Conservation (phyloP, 2,797 vertebrate genomes). For the Cossypha polioptera region DNA sequence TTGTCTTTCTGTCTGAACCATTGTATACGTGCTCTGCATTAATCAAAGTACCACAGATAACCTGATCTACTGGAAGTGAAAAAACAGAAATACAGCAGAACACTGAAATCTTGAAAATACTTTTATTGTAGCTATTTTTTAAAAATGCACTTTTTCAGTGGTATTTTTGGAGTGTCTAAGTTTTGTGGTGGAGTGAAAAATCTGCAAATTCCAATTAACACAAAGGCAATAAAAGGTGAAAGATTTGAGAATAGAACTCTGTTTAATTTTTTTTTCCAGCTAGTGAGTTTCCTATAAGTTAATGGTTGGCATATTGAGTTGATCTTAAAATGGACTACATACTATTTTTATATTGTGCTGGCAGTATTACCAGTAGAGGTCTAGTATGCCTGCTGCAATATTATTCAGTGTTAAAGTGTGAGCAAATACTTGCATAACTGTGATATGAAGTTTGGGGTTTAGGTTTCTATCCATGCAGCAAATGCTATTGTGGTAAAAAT, state of each 20-base stretch:
- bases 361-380: slow-evolving; percentile 44
- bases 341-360: slow-evolving; percentile 45
- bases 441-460: slow-evolving; percentile 49
- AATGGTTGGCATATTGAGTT: slow-evolving; percentile 8
- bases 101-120: not conserved
- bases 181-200: not conserved
- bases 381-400: slow-evolving; percentile 46
- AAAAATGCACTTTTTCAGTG: not conserved
- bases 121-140: not conserved
- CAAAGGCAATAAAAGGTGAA: not conserved
- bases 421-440: slow-evolving; percentile 63
- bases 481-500: slow-evolving; percentile 48
- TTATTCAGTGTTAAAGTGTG: slow-evolving; percentile 61
- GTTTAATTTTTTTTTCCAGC: slow-evolving; percentile 21
- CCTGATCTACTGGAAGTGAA: not conserved
- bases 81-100: not conserved
- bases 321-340: slow-evolving; percentile 45
- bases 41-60: not conserved
- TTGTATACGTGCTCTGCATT: not conserved
- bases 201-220: slow-evolving; percentile 40
- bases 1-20: not conserved
- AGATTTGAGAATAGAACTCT: slow-evolving; percentile 23
- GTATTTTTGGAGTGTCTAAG: slow-evolving; percentile 20
- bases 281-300: slow-evolving; percentile 13
- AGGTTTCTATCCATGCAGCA: slow-evolving; percentile 31